Percentiles rank a stretch among this genome's conserved stretches.
These are phyloP conservation scores for Macrostomum lignano DNA, from an alignment of 1,140 invertebrate genomes.

Conservation along the genomic window DNA sequence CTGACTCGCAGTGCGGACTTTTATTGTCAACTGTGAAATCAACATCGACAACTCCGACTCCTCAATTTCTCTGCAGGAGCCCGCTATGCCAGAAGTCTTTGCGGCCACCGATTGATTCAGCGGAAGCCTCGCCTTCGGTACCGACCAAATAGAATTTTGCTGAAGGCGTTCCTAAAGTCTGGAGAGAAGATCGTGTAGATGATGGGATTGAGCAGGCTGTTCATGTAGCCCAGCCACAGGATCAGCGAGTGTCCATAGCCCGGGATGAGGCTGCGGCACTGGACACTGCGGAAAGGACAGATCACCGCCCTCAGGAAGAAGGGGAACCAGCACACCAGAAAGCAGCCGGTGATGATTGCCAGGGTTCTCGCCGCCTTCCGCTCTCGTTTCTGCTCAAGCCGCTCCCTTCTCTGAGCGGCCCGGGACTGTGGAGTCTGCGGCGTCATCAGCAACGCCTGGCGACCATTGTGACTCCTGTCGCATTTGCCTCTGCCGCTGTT, in stretches of 20 bases:
- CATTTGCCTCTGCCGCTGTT: no score
- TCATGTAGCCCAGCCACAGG: conserved; percentile 8
- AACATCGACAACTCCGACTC: no score
- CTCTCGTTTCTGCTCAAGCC: conserved; percentile 12
- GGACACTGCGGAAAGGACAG: conserved; percentile 12
- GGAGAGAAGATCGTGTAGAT: conserved; percentile 10
- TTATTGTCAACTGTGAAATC: no score
- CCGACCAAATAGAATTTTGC: conserved; percentile 8
- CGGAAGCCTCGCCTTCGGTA: conserved; percentile 3
- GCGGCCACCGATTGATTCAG: no score
- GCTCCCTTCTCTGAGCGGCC: conserved; percentile 8
- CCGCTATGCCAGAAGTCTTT: no score
- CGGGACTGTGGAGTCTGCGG: neutral
- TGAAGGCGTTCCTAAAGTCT: conserved; percentile 9
- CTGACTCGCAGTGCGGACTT: no score
- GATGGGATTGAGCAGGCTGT: conserved; percentile 9
- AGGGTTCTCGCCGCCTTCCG: conserved; percentile 14
- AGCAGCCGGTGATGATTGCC: conserved; percentile 13
- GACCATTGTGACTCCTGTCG: no score
- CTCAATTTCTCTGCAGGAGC: no score
- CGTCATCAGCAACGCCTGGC: conserved; percentile 1
- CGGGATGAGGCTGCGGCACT: conserved; percentile 5
- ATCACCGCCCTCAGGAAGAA: conserved; percentile 14
- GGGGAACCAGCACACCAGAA: conserved; percentile 9
- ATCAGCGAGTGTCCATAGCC: neutral